Conservation (phyloP, 2,888 invertebrate genomes). For the Cheilosia impressa region DNA sequence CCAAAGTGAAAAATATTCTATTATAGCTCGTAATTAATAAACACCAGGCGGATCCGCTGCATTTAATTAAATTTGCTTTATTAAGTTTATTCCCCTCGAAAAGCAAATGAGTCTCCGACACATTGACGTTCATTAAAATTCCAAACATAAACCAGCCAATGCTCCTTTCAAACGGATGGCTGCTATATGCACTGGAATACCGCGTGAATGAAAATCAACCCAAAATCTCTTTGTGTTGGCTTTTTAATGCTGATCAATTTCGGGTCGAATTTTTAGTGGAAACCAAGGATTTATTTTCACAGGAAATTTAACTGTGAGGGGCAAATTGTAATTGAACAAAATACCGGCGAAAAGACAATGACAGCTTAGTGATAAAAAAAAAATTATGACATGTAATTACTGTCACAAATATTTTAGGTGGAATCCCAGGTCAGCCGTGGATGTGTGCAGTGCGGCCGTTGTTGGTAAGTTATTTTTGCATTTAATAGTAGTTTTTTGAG, state of each 20-base stretch:
- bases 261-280: not conserved
- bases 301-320: not conserved
- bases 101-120: not conserved
- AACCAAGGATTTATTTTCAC: not conserved
- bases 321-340: constrained; percentile 6
- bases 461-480: too few species aligned
- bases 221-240: constrained; percentile 11
- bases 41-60: not conserved
- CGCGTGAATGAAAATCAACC: constrained; percentile 23
- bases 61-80: constrained; percentile 41
- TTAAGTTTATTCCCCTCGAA: constrained; percentile 3
- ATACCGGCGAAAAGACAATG: not conserved
- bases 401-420: constrained; percentile 7
- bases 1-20: constrained; percentile 30
- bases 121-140: constrained; percentile 44
- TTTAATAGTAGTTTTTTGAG: not conserved
- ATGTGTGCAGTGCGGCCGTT: not conserved
- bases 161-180: not conserved
- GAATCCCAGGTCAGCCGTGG: not conserved
- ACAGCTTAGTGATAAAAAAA: not conserved
- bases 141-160: not conserved
- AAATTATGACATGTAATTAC: not conserved
- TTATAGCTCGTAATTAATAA: constrained; percentile 24
- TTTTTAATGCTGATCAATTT: constrained; percentile 2
- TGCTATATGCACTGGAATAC: not conserved